Conservation (phyloP, 2,888 invertebrate genomes). For the Cinara cedri region DNA sequence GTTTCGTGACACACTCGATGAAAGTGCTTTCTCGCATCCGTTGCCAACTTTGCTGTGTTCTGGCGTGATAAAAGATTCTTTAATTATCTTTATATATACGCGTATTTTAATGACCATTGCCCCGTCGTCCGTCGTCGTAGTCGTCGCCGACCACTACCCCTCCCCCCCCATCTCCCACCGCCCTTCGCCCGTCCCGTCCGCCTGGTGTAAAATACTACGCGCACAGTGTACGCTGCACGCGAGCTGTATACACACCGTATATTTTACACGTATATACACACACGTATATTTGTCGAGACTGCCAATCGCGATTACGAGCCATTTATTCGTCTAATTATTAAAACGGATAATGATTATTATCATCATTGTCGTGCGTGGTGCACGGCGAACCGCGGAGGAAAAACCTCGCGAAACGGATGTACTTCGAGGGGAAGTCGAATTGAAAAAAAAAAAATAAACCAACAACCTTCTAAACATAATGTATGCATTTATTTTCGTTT, state of each 20-base stretch:
- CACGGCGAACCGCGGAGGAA: neutral
- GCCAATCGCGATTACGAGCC: conserved; percentile 43
- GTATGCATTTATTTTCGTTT: no score
- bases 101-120: conserved; percentile 49
- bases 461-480: neutral
- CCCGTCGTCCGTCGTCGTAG: no score
- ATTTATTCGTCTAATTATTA: conserved; percentile 40
- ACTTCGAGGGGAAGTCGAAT: neutral
- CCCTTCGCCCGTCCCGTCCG: no score
- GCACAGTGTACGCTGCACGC: no score
- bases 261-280: no score
- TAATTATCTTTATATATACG: conserved; percentile 49
- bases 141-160: no score
- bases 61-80: conserved; percentile 56
- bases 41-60: conserved; percentile 48
- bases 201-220: no score
- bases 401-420: neutral
- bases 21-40: conserved; percentile 51
- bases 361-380: neutral
- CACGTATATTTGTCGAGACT: neutral
- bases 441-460: neutral
- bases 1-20: conserved; percentile 49
- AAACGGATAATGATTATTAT: neutral
- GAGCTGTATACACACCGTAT: no score
- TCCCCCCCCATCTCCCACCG: no score